phyloP scores from a whole-genome alignment of 1,140 invertebrate species.

The Venustaconcha ellipsiformis region DNA sequence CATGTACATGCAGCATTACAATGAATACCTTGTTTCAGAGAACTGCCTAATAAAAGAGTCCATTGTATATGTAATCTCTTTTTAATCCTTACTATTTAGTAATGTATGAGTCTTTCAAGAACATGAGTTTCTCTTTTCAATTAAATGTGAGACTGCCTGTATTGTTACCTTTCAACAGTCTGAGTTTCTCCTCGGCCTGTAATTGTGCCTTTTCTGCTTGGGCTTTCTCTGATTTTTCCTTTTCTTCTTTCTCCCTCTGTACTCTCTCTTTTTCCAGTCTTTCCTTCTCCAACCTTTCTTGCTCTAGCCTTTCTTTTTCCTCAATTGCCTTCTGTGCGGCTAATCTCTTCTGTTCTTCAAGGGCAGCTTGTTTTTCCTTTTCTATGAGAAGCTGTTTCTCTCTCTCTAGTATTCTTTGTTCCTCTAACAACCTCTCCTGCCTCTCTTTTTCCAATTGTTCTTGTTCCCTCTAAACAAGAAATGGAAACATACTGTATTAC shows the following conservation, averaged over 20 bases:
- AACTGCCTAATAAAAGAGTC: no score
- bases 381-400: slow-evolving; percentile 16
- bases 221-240: slow-evolving; percentile 35
- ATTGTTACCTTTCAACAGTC: slow-evolving; percentile 35
- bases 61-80: no score
- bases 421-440: slow-evolving; percentile 12
- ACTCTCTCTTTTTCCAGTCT: slow-evolving; percentile 20
- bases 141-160: background rate
- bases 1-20: no score
- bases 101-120: no score
- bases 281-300: slow-evolving; percentile 25
- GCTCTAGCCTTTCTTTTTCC: slow-evolving; percentile 21
- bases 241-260: slow-evolving; percentile 30
- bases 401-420: slow-evolving; percentile 25
- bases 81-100: no score
- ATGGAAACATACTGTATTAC: no score
- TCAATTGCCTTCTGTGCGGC: slow-evolving; percentile 16
- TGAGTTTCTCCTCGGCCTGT: slow-evolving; percentile 46
- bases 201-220: slow-evolving; percentile 38
- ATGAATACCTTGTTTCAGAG: no score
- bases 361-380: slow-evolving; percentile 14
- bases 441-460: background rate
- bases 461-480: no score
- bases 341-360: slow-evolving; percentile 14
- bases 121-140: no score